Evolutionary conservation across 37 sponge, comb jelly and placozoan species (phyloP).

Genomic region (Geodia barretti): DNA sequence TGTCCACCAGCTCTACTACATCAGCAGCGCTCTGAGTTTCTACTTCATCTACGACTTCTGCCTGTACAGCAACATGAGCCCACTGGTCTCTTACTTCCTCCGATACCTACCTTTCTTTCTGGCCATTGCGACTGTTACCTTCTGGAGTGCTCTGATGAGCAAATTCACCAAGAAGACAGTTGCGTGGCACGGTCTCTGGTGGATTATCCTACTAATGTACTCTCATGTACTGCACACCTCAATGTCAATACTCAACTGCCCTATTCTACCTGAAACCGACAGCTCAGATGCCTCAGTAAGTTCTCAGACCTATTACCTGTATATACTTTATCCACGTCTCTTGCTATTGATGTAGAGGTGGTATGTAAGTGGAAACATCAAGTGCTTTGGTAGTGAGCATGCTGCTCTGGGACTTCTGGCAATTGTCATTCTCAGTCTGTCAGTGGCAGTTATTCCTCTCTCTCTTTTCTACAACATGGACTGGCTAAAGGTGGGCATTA

Average conservation of each 20-base stretch:
- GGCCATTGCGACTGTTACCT: background rate
- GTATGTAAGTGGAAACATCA: slow-evolving; percentile 55
- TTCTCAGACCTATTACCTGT: background rate
- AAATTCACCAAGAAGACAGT: too few relatives aligned
- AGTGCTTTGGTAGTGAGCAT: slow-evolving; percentile 65
- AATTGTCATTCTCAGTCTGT: slow-evolving; percentile 24
- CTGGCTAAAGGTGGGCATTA: background rate
- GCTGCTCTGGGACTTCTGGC: slow-evolving; percentile 45
- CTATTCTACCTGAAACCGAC: slow-evolving; percentile 17
- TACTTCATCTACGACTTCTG: slow-evolving; percentile 89
- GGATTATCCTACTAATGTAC: slow-evolving; percentile 48
- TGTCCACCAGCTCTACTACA: slow-evolving; percentile 49
- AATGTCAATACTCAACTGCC: slow-evolving; percentile 66
- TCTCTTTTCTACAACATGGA: slow-evolving; percentile 12
- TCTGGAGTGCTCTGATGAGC: too few relatives aligned
- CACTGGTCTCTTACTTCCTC: slow-evolving; percentile 53
- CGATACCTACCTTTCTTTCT: slow-evolving; percentile 58
- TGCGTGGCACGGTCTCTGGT: slow-evolving; percentile 56
- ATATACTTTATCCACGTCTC: background rate
- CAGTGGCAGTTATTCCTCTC: slow-evolving; percentile 12
- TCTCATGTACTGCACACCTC: slow-evolving; percentile 66
- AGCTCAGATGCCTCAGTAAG: slow-evolving; percentile 8
- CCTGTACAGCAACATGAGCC: slow-evolving; percentile 52
- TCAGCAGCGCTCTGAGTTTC: slow-evolving; percentile 60
- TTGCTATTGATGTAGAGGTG: slow-evolving; percentile 30